Evolutionary conservation across 2,113 vertebrate genomes (phyloP).

Genomic region (Chauna torquata): DNA sequence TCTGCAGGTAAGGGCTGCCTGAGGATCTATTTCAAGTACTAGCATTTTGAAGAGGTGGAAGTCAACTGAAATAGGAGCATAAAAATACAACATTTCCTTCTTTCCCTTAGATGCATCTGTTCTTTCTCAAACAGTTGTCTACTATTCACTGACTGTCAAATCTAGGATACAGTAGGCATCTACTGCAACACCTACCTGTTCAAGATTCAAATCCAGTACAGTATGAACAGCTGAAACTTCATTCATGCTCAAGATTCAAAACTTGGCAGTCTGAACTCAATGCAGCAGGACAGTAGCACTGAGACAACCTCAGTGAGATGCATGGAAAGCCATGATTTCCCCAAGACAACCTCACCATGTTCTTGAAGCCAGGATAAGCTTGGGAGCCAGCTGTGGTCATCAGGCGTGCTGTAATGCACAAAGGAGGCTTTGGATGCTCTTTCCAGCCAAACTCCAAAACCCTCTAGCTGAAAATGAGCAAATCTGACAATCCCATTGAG

Average conservation of each 20-base stretch:
- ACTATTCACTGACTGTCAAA: background rate
- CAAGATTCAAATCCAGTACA: background rate
- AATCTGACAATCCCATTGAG: background rate
- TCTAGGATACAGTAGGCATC: background rate
- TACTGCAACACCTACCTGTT: background rate
- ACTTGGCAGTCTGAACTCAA: background rate
- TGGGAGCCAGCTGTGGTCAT: background rate
- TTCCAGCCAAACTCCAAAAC: background rate
- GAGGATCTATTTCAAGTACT: background rate
- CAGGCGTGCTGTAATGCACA: background rate
- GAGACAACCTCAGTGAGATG: background rate
- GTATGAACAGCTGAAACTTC: background rate
- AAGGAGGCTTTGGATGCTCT: background rate
- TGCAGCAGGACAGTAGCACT: background rate
- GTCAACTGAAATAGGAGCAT: background rate
- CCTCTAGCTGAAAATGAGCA: background rate
- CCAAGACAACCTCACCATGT: background rate
- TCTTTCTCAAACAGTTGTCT: background rate
- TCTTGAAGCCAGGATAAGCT: background rate
- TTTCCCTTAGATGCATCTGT: background rate
- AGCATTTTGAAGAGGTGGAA: background rate
- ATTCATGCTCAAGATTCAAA: background rate
- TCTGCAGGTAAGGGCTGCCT: background rate
- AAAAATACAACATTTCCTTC: background rate
- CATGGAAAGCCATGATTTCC: background rate